Base-by-base conservation (phyloP, 1,140 invertebrate genomes). In the Drosophila funebris region DNA sequence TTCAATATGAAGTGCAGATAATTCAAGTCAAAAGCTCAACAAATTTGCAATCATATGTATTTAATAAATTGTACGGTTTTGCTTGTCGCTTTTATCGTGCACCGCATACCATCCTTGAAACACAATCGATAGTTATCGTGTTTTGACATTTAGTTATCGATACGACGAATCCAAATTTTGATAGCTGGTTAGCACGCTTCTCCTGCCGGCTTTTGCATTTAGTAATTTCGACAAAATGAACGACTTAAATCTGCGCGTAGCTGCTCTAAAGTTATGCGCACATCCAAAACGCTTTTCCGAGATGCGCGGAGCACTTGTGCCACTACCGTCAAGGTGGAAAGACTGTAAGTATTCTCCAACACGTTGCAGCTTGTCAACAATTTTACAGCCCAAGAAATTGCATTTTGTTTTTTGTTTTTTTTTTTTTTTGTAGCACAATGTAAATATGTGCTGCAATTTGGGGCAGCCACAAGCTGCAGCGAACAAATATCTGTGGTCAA, bases 201-300 rank as follows among this genome's bases (percentile, higher is more conserved):
- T 36, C 13, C 5, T 7, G 3, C 16, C 36, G 48, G 48, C n/a
- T 9, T 1, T 64, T 61, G 16, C 6, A 24, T 63, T 62, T 37
- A 22, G 37, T 16, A 24, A 1, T 18, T 27, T 57, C 3, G 5
- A 44, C 37, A 41, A 14, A 2, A 85, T 85, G 81, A 78, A 85
- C 22, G 82, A 85, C 5, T n/a, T 85, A 33, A 72, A 43, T 16
- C n/a, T 82, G 53, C 82, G 81, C 20, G 70, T 82, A 29, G 44
- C 70, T 3, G 82, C 78, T 20, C 7, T 87, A 0, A 87, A 87
- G 48, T 39, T 87, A 7, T 71, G 66, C 41, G 48, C 69, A 2
- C 78, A 75, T 37, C 66, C 74, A 16, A 87, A 85, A 29, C 61
- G 71, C 0, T 64, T 72, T 7, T 48, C 66, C 0, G 62, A 82